phyloP scores from a whole-genome alignment of 2,113 vertebrate genomes.

The Tenebrosternarchus preto region DNA sequence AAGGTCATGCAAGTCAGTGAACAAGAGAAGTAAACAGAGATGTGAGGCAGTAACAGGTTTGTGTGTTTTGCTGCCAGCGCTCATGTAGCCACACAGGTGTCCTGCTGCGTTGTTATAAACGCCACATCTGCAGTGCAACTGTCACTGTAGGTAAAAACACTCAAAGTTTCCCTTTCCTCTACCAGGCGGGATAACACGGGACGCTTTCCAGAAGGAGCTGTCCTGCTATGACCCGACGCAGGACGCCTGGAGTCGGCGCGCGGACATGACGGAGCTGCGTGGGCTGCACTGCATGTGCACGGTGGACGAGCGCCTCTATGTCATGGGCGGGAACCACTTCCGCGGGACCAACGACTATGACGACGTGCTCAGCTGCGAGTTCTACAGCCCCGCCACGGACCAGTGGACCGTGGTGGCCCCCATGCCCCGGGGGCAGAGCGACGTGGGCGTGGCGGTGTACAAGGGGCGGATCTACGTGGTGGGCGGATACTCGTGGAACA shows the following conservation, averaged over 20 bases:
- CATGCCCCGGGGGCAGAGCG: constrained; percentile 79
- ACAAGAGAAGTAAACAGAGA: too few species aligned
- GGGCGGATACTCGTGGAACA: constrained; percentile 83
- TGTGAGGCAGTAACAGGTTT: too few species aligned
- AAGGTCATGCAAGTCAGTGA: neutral
- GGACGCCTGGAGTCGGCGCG: constrained; percentile 70
- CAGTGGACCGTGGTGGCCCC: constrained; percentile 78
- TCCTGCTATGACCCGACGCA: constrained; percentile 70
- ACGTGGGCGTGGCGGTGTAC: constrained; percentile 77
- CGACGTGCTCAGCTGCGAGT: constrained; percentile 78
- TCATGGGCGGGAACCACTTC: constrained; percentile 83
- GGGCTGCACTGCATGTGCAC: constrained; percentile 84
- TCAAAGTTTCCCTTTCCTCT: neutral
- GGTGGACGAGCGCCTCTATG: constrained; percentile 73
- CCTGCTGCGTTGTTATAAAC: too few species aligned
- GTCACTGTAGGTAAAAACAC: neutral
- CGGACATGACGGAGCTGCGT: constrained; percentile 78
- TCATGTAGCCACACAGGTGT: too few species aligned
- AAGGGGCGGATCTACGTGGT: constrained; percentile 76
- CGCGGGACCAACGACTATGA: constrained; percentile 77
- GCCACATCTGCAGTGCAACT: too few species aligned
- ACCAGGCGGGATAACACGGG: constrained; percentile 78
- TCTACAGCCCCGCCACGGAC: constrained; percentile 73
- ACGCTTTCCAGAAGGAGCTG: constrained; percentile 80
- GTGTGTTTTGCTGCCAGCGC: too few species aligned